phyloP scores from a whole-genome alignment of 2,797 vertebrate genomes.

The Steatocranus sp. region DNA sequence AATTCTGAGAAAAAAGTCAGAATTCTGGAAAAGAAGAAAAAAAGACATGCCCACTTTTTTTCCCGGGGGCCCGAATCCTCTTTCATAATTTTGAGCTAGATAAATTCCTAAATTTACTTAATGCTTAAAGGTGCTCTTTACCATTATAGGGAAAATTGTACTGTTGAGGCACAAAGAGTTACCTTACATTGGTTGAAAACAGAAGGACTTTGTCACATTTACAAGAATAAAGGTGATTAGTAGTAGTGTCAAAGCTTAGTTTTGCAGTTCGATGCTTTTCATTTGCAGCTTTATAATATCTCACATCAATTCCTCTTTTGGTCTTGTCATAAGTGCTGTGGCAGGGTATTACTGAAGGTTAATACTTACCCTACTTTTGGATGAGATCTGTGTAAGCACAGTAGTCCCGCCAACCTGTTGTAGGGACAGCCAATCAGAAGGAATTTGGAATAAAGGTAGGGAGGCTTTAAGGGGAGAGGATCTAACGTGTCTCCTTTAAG shows the following conservation, averaged over 20 bases:
- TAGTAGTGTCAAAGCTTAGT: background rate
- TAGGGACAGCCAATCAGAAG: background rate
- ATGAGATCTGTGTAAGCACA: background rate
- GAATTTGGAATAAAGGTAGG: background rate
- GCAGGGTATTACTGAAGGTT: background rate
- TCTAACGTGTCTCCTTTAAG: rapidly evolving
- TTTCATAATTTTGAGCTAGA: background rate
- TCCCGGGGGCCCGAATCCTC: rapidly evolving
- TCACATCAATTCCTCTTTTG: background rate
- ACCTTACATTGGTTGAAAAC: background rate
- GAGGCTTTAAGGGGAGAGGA: background rate
- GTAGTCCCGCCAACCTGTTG: background rate
- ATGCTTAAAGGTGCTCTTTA: rapidly evolving
- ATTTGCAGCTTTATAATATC: background rate
- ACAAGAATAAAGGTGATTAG: background rate
- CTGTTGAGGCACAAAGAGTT: background rate
- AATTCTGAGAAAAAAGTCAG: background rate
- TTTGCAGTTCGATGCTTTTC: background rate
- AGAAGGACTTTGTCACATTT: background rate
- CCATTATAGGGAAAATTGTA: background rate
- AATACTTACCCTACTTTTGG: background rate
- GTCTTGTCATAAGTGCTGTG: background rate
- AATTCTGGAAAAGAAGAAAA: background rate
- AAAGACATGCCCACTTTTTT: rapidly evolving
- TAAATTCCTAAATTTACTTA: background rate